Evolutionary conservation across 1,140 invertebrate species (phyloP), one percentile per base, ranked within the genome.

Genomic region (Trichonephila clavata): DNA sequence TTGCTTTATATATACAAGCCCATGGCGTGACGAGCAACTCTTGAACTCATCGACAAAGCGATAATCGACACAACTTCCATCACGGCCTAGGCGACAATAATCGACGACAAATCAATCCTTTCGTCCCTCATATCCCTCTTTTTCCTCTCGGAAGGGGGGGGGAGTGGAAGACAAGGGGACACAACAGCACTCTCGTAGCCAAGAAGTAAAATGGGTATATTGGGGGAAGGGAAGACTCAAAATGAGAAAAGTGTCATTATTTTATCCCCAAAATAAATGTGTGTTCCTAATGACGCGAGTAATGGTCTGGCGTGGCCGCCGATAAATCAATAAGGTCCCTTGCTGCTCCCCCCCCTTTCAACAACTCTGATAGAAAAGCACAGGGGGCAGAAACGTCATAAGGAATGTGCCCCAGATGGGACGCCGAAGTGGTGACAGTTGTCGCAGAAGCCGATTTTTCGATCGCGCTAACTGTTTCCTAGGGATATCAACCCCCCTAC

Each of bases 211-310:
- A 59, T 43, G 59, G 63, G 4, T 24, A 27, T 60, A 59, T 60
- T 27, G 71, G 16, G n/a, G 57, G 68, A 27, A 21, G 10, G 20
- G n/a, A 27, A 90, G 90, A 86, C 90, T 92, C 90, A 92, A 93
- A 93, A 93, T 93, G 92, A 93, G 92, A 93, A 93, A 93, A 93
- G 92, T 93, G 92, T 93, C 92, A 93, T 93, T 93, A 93, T 93
- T 93, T 93, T 93, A 93, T 93, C 92, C 92, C 92, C 84, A 87
- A 93, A 93, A 93, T 93, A 93, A 93, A 93, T 93, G 92, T 87
- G 92, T 77, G 92, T 86, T 87, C 92, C 92, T 93, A 93, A 93
- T 93, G 92, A 93, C 92, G 32, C 84, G 92, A 87, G 92, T 93
- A 93, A 93, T 93, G 92, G 92, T 93, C 92, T 80, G 92, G 86